Evolutionary conservation across 64 coral and sea anemone genomes (phyloP).

Genomic region (Trachythela sp.): DNA sequence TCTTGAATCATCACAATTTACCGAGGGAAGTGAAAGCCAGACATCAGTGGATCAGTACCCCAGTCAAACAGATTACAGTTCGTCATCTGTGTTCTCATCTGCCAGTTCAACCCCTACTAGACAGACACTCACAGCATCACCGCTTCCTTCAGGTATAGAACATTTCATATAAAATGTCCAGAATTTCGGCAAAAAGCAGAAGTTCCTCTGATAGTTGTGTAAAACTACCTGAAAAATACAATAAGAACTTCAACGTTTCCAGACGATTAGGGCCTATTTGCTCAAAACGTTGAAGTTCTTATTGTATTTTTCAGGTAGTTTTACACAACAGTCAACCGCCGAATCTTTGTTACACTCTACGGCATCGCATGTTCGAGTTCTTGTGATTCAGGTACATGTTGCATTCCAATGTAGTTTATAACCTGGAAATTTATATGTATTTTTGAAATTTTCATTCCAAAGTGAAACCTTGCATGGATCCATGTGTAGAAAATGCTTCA

Average conservation of each 20-base stretch:
- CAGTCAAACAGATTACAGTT: background rate
- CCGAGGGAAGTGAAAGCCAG: background rate
- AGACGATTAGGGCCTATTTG: too few species aligned
- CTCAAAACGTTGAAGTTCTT: too few species aligned
- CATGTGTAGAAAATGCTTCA: background rate
- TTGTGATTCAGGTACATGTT: background rate
- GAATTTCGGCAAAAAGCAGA: too few species aligned
- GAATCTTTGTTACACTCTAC: too few species aligned
- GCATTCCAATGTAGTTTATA: background rate
- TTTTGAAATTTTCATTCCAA: background rate
- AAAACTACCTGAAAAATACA: too few species aligned
- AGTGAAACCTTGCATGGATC: background rate
- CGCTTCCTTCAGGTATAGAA: conserved; percentile 22
- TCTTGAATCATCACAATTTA: background rate
- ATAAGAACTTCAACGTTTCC: too few species aligned
- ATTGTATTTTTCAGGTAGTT: too few species aligned
- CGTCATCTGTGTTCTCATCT: background rate
- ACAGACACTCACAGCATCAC: conserved; percentile 31
- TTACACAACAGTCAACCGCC: too few species aligned
- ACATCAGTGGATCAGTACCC: background rate
- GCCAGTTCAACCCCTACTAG: conserved; percentile 31
- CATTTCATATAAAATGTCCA: background rate
- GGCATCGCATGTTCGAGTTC: too few species aligned
- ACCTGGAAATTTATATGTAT: too few species aligned
- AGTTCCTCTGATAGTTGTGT: too few species aligned